Conservation (phyloP, 2,888 invertebrate genomes). For the Hemaris fuciformis region DNA sequence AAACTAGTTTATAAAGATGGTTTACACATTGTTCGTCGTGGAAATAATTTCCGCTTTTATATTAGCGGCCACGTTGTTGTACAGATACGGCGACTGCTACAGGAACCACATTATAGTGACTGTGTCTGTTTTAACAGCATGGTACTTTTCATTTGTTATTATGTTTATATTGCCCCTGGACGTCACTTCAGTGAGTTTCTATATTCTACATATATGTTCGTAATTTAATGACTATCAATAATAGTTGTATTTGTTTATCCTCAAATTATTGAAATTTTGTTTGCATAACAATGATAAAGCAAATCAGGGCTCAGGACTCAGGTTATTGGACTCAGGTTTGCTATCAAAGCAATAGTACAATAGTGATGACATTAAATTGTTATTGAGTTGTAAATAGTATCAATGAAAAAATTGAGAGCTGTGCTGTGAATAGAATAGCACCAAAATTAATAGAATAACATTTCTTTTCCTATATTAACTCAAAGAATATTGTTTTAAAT, state of each 20-base stretch:
- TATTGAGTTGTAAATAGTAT: no score
- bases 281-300: not conserved
- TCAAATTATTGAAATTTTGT: not conserved
- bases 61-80: constrained; percentile 88
- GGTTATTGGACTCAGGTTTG: no score
- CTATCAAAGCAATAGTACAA: no score
- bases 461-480: no score
- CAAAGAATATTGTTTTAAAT: no score
- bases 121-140: constrained; percentile 95
- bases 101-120: constrained; percentile 97
- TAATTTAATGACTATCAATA: not conserved
- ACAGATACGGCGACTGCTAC: constrained; percentile 97
- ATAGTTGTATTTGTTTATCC: not conserved
- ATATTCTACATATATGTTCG: not conserved
- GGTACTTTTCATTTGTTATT: constrained; percentile 99
- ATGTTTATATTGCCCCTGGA: constrained; percentile 98
- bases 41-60: constrained; percentile 87
- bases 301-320: no score
- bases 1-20: constrained; percentile 78
- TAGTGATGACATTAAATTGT: no score
- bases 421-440: no score
- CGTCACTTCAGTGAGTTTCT: constrained; percentile 93
- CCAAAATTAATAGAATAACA: no score
- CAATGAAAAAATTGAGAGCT: no score
- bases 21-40: constrained; percentile 87